phyloP scores from a whole-genome alignment of 2,797 vertebrate species.

The Taenioides sp. region DNA sequence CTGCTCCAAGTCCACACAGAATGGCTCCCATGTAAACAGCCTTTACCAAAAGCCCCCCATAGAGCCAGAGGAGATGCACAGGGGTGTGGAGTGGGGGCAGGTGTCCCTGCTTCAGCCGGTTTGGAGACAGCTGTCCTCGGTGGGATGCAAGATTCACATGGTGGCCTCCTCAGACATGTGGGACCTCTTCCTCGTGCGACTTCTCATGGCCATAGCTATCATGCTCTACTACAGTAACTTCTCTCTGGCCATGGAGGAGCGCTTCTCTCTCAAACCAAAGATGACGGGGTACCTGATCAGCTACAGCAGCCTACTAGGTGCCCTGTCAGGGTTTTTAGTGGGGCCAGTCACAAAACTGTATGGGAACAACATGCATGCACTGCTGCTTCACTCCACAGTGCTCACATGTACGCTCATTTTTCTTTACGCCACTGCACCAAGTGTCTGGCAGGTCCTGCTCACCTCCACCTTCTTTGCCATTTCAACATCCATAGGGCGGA shows the following conservation, averaged over 20 bases:
- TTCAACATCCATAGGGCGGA: constrained; percentile 89
- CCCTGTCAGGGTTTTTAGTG: constrained; percentile 85
- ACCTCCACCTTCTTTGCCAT: constrained; percentile 89
- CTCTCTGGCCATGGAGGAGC: constrained; percentile 91
- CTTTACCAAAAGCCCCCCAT: constrained; percentile 9
- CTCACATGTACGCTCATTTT: constrained; percentile 84
- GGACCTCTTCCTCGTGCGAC: constrained; percentile 89
- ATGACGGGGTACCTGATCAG: constrained; percentile 89
- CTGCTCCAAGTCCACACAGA: constrained; percentile 36
- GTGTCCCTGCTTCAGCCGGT: constrained; percentile 51
- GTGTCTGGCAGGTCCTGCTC: constrained; percentile 81
- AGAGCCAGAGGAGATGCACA: not conserved
- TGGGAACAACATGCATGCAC: constrained; percentile 72
- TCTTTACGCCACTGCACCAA: constrained; percentile 78
- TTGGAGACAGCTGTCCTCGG: constrained; percentile 78
- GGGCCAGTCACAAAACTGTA: constrained; percentile 88
- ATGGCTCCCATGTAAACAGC: constrained; percentile 52
- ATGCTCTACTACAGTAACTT: constrained; percentile 97
- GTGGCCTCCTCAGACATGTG: constrained; percentile 87
- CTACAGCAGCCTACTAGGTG: constrained; percentile 90
- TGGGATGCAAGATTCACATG: constrained; percentile 79
- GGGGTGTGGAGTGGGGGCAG: constrained; percentile 41
- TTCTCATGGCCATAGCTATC: constrained; percentile 89
- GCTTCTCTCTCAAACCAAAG: constrained; percentile 87
- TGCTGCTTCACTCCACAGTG: constrained; percentile 88